These are phyloP conservation scores for Hemicentrotus pulcherrimus DNA, from an alignment of 35 echinoderm and acorn worm genomes.

Conservation along the genomic window DNA sequence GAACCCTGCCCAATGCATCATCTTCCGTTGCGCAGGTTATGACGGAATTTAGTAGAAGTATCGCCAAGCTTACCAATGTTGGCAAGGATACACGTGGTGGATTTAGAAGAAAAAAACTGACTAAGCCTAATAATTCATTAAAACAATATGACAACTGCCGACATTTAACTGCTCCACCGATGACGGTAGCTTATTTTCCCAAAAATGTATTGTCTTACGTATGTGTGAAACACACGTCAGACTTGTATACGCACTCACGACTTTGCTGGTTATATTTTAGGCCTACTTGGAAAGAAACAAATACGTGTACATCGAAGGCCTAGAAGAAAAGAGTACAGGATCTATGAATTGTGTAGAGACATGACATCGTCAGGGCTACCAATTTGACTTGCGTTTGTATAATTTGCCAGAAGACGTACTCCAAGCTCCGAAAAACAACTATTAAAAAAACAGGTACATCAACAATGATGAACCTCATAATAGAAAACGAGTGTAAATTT, in stretches of 20 bases:
- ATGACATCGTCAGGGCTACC: too few relatives aligned
- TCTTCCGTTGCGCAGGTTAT: neutral
- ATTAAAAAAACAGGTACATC: too few relatives aligned
- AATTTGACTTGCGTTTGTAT: too few relatives aligned
- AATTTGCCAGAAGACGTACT: too few relatives aligned
- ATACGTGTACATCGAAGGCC: too few relatives aligned
- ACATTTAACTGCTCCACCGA: neutral
- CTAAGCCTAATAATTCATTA: neutral
- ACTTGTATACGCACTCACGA: neutral
- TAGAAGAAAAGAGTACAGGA: too few relatives aligned
- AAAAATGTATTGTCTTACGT: neutral
- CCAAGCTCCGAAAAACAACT: too few relatives aligned
- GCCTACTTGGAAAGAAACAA: too few relatives aligned
- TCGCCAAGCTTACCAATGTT: neutral
- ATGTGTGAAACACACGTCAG: neutral
- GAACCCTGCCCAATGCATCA: neutral
- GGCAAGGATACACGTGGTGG: neutral
- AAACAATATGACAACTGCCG: neutral
- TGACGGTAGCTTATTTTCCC: neutral
- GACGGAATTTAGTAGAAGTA: neutral
- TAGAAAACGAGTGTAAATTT: too few relatives aligned
- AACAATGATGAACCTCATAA: too few relatives aligned
- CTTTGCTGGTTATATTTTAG: neutral
- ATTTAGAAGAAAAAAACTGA: neutral
- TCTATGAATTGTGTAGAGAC: too few relatives aligned